Conservation (phyloP, 2,888 invertebrate genomes). For the Lymantria dispar region DNA sequence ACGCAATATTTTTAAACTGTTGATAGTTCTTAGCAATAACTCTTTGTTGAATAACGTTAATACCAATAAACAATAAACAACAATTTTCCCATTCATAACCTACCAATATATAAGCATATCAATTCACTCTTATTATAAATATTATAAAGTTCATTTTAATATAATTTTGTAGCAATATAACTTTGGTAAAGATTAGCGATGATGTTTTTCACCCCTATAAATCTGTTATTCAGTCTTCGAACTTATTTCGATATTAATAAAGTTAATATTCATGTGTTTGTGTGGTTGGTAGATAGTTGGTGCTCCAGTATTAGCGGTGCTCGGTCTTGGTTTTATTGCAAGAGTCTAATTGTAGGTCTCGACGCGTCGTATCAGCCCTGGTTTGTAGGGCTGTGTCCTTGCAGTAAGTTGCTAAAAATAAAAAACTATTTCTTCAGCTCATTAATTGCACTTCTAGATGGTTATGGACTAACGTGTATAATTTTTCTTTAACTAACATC, state of each 20-base stretch:
- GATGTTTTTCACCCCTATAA: slow-evolving; percentile 48
- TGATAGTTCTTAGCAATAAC: slow-evolving; percentile 48
- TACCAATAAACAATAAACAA: slow-evolving; percentile 73
- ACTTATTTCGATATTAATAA: slow-evolving; percentile 21
- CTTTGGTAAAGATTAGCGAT: slow-evolving; percentile 44
- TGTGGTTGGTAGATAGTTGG: slow-evolving; percentile 61
- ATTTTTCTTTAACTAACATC: no score
- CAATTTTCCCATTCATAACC: slow-evolving; percentile 50
- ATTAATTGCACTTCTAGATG: no score
- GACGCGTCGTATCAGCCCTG: slow-evolving; percentile 67
- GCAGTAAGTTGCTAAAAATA: no score
- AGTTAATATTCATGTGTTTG: slow-evolving; percentile 29
- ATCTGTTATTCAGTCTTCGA: slow-evolving; percentile 23
- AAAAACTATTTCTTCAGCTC: no score
- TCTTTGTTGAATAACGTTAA: slow-evolving; percentile 49
- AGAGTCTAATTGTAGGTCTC: slow-evolving; percentile 78
- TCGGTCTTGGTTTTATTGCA: slow-evolving; percentile 60
- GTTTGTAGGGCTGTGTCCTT: slow-evolving; percentile 55
- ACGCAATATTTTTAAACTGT: slow-evolving; percentile 55
- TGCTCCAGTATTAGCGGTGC: slow-evolving; percentile 70
- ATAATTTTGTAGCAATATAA: slow-evolving; percentile 17
- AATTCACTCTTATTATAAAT: slow-evolving; percentile 6
- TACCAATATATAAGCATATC: slow-evolving; percentile 14
- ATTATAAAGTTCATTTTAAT: slow-evolving; percentile 24
- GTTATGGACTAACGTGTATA: no score